A percentile compares a stretch with the other conserved stretches of the same genome.
These are phyloP conservation scores for Tinea pellionella DNA, from an alignment of 2,888 invertebrate genomes.

Conservation along the genomic window DNA sequence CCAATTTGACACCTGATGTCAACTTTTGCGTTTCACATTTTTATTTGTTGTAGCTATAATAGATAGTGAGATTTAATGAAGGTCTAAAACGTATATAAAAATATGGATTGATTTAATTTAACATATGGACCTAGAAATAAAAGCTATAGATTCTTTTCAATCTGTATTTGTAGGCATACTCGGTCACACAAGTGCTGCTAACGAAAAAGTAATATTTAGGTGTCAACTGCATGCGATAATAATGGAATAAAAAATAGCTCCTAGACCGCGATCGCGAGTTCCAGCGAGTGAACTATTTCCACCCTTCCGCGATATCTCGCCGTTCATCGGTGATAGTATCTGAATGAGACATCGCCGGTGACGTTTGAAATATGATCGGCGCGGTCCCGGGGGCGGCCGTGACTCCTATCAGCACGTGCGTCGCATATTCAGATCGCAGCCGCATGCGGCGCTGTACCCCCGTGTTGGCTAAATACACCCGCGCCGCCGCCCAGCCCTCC, in stretches of 20 bases:
- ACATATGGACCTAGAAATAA: too few species aligned
- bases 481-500: constrained; percentile 61
- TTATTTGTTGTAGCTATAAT: background rate
- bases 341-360: constrained; percentile 69
- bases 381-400: constrained; percentile 56
- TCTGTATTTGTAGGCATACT: background rate
- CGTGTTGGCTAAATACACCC: constrained; percentile 70
- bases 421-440: constrained; percentile 67
- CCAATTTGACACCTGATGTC: constrained; percentile 7
- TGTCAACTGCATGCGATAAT: constrained; percentile 68
- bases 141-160: too few species aligned
- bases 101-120: too few species aligned
- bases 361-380: constrained; percentile 70
- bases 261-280: constrained; percentile 23
- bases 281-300: constrained; percentile 45
- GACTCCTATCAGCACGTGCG: constrained; percentile 50
- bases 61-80: too few species aligned
- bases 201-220: constrained; percentile 65
- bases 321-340: constrained; percentile 68
- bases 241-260: constrained; percentile 63
- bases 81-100: too few species aligned
- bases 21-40: background rate
- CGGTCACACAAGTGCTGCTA: constrained; percentile 15
- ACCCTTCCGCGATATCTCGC: constrained; percentile 56
- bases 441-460: constrained; percentile 64